These are phyloP conservation scores for Mimas tiliae DNA, from an alignment of 2,888 invertebrate species.

Conservation along the genomic window DNA sequence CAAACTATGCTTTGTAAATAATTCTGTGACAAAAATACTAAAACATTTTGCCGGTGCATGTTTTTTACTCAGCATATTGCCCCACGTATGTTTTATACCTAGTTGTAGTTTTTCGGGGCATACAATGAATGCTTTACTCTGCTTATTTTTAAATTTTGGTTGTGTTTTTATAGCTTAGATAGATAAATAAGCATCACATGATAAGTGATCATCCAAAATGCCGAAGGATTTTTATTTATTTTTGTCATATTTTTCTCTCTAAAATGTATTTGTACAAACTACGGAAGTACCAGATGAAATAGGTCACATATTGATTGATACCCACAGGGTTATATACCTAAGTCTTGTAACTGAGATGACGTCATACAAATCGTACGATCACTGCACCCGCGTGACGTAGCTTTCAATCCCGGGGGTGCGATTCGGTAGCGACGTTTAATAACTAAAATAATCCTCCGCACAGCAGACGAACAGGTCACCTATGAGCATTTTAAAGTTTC, in stretches of 20 bases:
- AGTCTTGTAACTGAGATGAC: background rate
- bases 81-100: background rate
- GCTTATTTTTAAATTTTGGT: background rate
- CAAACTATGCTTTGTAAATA: background rate
- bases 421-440: background rate
- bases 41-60: background rate
- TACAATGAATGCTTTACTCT: background rate
- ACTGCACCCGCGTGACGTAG: background rate
- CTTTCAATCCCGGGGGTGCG: background rate
- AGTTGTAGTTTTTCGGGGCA: background rate
- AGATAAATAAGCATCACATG: too few relatives aligned
- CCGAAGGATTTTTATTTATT: too few relatives aligned
- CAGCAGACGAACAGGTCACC: background rate
- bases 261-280: too few relatives aligned
- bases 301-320: too few relatives aligned
- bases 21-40: background rate
- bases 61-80: constrained; percentile 14
- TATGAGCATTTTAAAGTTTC: background rate
- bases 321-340: background rate
- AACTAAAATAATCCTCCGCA: background rate
- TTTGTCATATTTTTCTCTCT: too few relatives aligned
- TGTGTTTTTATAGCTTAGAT: background rate
- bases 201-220: too few relatives aligned
- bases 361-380: background rate
- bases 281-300: too few relatives aligned